A percentile compares a stretch with the other conserved stretches of the same genome.
These are phyloP conservation scores for Sicus ferrugineus DNA, from an alignment of 2,888 invertebrate genomes.

Conservation along the genomic window DNA sequence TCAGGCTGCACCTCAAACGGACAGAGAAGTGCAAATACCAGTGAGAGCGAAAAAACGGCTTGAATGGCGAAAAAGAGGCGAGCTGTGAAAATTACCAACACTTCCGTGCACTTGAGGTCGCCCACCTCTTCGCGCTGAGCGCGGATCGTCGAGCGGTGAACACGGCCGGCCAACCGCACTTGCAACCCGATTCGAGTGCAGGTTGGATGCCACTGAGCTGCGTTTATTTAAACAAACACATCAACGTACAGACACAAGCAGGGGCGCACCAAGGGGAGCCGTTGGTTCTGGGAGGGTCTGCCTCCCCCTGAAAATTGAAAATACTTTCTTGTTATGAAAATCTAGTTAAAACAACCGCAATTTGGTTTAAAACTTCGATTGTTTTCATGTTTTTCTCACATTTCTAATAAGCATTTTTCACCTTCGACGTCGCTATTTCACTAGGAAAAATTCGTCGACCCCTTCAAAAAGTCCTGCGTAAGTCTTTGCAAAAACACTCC, in stretches of 20 bases:
- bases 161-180: constrained; percentile 18
- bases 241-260: neutral
- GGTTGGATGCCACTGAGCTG: neutral
- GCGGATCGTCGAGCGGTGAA: constrained; percentile 8
- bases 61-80: constrained; percentile 6
- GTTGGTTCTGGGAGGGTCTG: no score
- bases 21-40: constrained; percentile 24
- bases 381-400: neutral
- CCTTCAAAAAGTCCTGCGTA: no score
- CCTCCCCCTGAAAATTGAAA: no score
- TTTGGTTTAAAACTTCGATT: no score
- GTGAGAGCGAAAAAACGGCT: neutral
- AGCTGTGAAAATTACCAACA: constrained; percentile 30
- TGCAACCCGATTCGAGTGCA: neutral
- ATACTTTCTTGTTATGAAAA: no score
- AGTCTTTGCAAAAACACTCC: neutral
- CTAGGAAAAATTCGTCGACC: no score
- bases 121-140: no score
- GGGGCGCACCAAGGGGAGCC: no score
- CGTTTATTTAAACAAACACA: constrained; percentile 22
- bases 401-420: no score
- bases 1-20: constrained; percentile 12
- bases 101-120: constrained; percentile 30
- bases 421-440: no score
- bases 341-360: no score